Base-by-base conservation (phyloP, 2,797 vertebrate species). In the Saxicola maurus region DNA sequence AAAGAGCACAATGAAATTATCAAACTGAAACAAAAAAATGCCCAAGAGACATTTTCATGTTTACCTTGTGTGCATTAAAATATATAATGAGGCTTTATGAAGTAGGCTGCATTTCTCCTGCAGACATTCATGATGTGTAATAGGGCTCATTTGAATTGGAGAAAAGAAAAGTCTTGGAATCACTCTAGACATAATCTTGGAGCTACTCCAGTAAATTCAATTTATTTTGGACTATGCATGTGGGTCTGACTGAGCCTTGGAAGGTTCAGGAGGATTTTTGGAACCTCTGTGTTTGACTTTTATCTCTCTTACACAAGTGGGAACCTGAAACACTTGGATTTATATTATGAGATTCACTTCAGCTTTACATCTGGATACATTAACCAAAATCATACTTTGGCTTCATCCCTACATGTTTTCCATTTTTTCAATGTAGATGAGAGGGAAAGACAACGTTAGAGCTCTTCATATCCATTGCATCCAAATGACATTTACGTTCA, bases 71-170 rank as follows among this genome's bases (percentile, higher is more conserved):
- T 85, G 53, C 87, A 91, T 80, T 93, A 85, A 91, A 94, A 89
- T 77, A 33, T 7, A 43, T 74, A 91, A 90, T 82, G 43, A 91
- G 79, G 59, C 13, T 85, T 91, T 67, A 46, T 30, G 57, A 80
- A 82, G 67, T 28, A 80, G 57, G 35, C 72, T 89, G 57, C 3
- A 11, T 61, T 91, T 85, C 76, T 93, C 84, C 87, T 93, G 53
- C 82, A 94, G 87, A 82, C 79, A 87, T 72, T 61, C 76, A 46
- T 0, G 0, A 69, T 83, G 81, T 86, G 73, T 66, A 85, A 85
- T 66, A 94, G 45, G 79, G 43, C 80, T 95, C 84, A 94, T 95
- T 62, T 93, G 90, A 95, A 93, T 87, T 94, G 91, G 84, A 91
- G 92, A 92, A 90, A 86, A 90, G 92, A 91, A 90, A 84, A 81